Conservation (phyloP, 2,113 vertebrate genomes). For the Puma concolor region DNA sequence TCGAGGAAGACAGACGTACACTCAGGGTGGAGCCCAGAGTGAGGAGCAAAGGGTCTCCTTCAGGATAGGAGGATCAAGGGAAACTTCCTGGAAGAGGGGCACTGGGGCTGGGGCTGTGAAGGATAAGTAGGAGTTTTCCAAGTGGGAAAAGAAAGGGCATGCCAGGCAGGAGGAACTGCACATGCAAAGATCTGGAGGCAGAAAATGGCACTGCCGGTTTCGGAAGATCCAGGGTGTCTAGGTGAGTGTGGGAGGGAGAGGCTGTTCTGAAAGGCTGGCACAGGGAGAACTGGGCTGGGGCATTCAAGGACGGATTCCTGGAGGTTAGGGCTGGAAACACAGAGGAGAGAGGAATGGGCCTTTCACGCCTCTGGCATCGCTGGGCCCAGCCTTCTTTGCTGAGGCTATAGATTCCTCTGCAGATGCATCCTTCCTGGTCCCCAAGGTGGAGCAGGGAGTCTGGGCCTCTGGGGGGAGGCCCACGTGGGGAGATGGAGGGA, state of each 20-base stretch:
- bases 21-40: neutral
- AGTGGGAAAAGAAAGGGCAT: neutral
- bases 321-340: neutral
- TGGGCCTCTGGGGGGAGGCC: neutral
- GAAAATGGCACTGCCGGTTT: neutral
- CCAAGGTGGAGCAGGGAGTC: neutral
- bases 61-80: neutral
- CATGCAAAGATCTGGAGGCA: neutral
- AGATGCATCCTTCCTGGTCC: neutral
- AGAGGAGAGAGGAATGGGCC: neutral
- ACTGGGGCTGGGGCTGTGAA: neutral
- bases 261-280: neutral
- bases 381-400: neutral
- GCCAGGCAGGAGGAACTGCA: neutral
- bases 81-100: neutral
- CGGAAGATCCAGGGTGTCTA: neutral
- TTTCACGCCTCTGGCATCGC: neutral
- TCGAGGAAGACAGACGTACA: neutral
- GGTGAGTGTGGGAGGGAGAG: neutral
- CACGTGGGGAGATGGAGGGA: neutral
- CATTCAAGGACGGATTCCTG: neutral
- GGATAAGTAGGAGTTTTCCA: slow-evolving; percentile 53
- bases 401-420: neutral
- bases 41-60: neutral
- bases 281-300: neutral